Conservation (phyloP, 2,888 invertebrate genomes). For the Oligia latruncula region DNA sequence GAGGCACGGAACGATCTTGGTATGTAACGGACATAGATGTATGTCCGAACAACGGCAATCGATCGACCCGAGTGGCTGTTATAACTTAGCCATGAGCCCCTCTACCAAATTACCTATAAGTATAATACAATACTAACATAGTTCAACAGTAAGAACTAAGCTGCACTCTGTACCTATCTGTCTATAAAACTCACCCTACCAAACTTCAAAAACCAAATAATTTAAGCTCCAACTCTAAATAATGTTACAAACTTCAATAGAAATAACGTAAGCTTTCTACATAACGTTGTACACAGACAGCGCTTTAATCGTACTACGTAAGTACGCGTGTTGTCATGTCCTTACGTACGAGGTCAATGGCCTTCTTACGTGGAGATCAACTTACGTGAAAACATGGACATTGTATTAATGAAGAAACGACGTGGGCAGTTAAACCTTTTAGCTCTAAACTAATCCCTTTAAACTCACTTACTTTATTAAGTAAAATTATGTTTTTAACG, state of each 20-base stretch:
- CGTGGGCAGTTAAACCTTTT: slow-evolving; percentile 20
- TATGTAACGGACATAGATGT: no score
- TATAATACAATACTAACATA: no score
- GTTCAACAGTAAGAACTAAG: no score
- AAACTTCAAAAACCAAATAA: not conserved
- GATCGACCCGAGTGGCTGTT: no score
- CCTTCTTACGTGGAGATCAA: slow-evolving; percentile 14
- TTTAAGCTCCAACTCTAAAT: not conserved
- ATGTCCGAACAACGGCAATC: no score
- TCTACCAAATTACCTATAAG: no score
- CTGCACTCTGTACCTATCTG: no score
- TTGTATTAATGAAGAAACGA: slow-evolving; percentile 11
- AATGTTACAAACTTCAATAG: not conserved
- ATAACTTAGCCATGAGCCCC: no score
- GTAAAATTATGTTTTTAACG: slow-evolving; percentile 4
- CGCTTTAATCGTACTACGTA: not conserved
- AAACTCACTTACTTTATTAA: slow-evolving; percentile 1
- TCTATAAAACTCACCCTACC: not conserved
- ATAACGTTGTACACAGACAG: not conserved
- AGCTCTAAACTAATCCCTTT: not conserved
- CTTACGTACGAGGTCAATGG: slow-evolving; percentile 1
- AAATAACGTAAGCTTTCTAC: not conserved
- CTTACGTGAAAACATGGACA: slow-evolving; percentile 17
- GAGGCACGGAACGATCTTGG: no score
- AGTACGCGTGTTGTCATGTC: not conserved